Evolutionary conservation across 2,113 vertebrate genomes (phyloP).

Genomic region (Dendropsophus ebraccatus): DNA sequence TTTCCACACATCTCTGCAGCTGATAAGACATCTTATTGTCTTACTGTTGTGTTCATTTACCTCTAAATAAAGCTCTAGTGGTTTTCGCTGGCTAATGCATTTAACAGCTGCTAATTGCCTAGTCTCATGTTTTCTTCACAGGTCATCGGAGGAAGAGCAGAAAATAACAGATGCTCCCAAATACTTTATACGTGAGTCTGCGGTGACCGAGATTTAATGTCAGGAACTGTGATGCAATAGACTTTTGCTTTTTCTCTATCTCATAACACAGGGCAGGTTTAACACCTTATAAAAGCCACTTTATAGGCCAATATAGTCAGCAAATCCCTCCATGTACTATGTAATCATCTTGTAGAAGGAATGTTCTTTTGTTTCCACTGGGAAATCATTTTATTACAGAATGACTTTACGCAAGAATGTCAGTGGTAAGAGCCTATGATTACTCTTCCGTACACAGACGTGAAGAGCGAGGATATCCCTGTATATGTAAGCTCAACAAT

Average conservation of each 20-base stretch:
- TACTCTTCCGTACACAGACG: slow-evolving; percentile 3
- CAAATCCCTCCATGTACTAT: background rate
- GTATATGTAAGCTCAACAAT: slow-evolving; percentile 5
- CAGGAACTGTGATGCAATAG: slow-evolving; percentile 6
- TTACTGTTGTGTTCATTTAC: background rate
- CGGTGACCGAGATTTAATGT: background rate
- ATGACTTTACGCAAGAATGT: background rate
- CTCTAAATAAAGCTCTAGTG: slow-evolving; percentile 15
- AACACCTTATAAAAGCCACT: slow-evolving; percentile 44
- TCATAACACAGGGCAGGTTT: slow-evolving; percentile 24
- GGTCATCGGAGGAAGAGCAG: slow-evolving; percentile 36
- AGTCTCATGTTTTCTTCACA: slow-evolving; percentile 25
- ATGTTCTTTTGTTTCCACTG: slow-evolving; percentile 11
- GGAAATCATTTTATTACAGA: slow-evolving; percentile 47
- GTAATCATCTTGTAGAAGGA: slow-evolving; percentile 23
- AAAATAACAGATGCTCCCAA: slow-evolving; percentile 33
- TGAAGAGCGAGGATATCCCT: background rate
- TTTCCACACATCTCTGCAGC: background rate
- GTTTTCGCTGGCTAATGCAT: slow-evolving; percentile 4
- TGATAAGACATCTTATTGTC: background rate
- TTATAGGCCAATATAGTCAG: slow-evolving; percentile 23
- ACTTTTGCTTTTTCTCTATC: background rate
- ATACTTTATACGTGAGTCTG: background rate
- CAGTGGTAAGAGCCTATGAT: slow-evolving; percentile 16
- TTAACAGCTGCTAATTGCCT: slow-evolving; percentile 40